Conservation (phyloP, 2,888 invertebrate genomes). For the Creontiades dilutus region DNA sequence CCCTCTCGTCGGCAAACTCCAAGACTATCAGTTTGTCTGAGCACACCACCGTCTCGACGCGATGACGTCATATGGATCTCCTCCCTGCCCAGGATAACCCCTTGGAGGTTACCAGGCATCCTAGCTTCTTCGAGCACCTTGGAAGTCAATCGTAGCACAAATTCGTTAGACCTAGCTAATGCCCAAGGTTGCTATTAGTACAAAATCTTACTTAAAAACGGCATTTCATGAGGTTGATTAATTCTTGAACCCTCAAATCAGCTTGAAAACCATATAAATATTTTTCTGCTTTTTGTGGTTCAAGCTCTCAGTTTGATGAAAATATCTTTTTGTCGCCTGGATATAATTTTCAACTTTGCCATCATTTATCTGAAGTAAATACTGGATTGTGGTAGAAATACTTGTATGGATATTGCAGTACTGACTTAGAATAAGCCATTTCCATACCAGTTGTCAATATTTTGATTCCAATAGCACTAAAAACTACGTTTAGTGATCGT, state of each 20-base stretch:
- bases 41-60: neutral
- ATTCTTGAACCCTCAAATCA: neutral
- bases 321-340: neutral
- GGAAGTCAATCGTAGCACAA: conserved; percentile 30
- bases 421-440: conserved; percentile 8
- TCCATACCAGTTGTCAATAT: neutral
- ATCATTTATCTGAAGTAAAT: neutral
- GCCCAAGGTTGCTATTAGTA: conserved; percentile 10
- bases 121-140: neutral
- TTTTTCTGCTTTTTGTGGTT: conserved; percentile 11
- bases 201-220: neutral
- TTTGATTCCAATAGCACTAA: neutral
- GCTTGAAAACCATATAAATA: neutral
- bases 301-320: neutral
- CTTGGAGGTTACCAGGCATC: neutral
- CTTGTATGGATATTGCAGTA: conserved; percentile 13
- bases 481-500: neutral
- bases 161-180: conserved; percentile 12
- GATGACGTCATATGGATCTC: neutral
- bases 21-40: conserved; percentile 86
- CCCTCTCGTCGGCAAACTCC: conserved; percentile 82
- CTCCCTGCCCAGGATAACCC: neutral
- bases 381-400: neutral
- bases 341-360: neutral
- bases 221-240: neutral